phyloP scores from a whole-genome alignment of 1,140 invertebrate genomes.

The Euwallacea fornicatus region DNA sequence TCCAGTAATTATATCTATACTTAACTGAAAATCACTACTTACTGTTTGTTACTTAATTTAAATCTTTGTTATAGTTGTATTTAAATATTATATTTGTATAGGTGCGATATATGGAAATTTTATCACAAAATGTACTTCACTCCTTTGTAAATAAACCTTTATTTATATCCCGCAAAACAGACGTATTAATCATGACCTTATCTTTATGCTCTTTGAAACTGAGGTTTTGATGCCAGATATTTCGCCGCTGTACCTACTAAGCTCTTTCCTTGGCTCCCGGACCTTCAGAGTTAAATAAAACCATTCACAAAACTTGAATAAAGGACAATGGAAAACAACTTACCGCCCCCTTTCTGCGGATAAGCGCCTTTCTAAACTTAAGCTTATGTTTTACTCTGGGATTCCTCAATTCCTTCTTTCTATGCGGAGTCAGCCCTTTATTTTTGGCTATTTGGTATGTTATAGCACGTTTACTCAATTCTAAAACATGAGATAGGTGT shows the following conservation, averaged over 20 bases:
- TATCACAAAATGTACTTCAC: constrained; percentile 25
- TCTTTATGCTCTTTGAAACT: constrained; percentile 83
- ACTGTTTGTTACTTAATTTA: neutral
- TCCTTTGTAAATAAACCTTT: constrained; percentile 37
- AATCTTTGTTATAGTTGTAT: constrained; percentile 14
- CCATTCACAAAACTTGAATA: constrained; percentile 27
- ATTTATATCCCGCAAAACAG: constrained; percentile 13
- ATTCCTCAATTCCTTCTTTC: constrained; percentile 90
- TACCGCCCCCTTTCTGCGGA: constrained; percentile 85
- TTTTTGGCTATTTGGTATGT: constrained; percentile 95
- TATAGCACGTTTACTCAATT: constrained; percentile 73
- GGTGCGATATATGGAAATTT: constrained; percentile 21
- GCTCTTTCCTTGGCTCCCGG: constrained; percentile 76
- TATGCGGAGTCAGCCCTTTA: constrained; percentile 85
- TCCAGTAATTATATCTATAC: too few relatives aligned
- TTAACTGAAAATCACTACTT: too few relatives aligned
- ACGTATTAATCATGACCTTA: constrained; percentile 62
- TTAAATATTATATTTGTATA: constrained; percentile 14
- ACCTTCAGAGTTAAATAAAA: constrained; percentile 59
- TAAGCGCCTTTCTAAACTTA: constrained; percentile 88
- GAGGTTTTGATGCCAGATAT: constrained; percentile 86
- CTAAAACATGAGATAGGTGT: constrained; percentile 33
- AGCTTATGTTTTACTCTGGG: constrained; percentile 90
- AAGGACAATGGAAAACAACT: constrained; percentile 43
- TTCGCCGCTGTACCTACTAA: constrained; percentile 83